phyloP scores from a whole-genome alignment of 2,888 invertebrate genomes.

The Acleris holmiana region DNA sequence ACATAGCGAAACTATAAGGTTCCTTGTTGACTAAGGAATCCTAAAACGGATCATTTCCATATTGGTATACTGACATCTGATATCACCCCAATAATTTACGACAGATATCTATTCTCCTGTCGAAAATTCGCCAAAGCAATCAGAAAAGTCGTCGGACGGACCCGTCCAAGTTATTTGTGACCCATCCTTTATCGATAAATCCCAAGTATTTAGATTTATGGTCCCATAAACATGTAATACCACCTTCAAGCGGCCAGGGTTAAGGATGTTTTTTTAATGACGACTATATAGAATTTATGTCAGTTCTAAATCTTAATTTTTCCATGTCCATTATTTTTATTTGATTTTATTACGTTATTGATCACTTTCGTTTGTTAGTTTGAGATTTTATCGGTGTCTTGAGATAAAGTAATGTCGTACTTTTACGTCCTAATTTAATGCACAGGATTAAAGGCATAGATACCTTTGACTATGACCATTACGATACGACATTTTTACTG shows the following conservation, averaged over 20 bases:
- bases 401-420: no score
- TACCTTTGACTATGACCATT: no score
- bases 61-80: background rate
- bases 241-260: slow-evolving; percentile 60
- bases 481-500: no score
- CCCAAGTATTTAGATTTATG: slow-evolving; percentile 72
- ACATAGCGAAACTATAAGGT: no score
- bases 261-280: slow-evolving; percentile 31
- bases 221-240: slow-evolving; percentile 74
- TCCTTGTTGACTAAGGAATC: no score
- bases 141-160: slow-evolving; percentile 53
- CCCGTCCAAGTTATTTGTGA: slow-evolving; percentile 64
- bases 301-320: slow-evolving; percentile 11
- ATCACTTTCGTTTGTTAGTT: slow-evolving; percentile 7
- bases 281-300: slow-evolving; percentile 14
- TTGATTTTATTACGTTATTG: background rate
- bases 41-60: background rate
- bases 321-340: background rate
- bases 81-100: slow-evolving; percentile 26
- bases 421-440: no score
- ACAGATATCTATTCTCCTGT: slow-evolving; percentile 33
- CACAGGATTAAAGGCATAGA: no score
- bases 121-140: slow-evolving; percentile 45
- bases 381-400: no score
- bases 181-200: slow-evolving; percentile 72